A percentile compares a stretch with the other conserved stretches of the same genome.
Conservation (phyloP, 35 echinoderm and acorn worm species). For the Apostichopus californicus region DNA sequence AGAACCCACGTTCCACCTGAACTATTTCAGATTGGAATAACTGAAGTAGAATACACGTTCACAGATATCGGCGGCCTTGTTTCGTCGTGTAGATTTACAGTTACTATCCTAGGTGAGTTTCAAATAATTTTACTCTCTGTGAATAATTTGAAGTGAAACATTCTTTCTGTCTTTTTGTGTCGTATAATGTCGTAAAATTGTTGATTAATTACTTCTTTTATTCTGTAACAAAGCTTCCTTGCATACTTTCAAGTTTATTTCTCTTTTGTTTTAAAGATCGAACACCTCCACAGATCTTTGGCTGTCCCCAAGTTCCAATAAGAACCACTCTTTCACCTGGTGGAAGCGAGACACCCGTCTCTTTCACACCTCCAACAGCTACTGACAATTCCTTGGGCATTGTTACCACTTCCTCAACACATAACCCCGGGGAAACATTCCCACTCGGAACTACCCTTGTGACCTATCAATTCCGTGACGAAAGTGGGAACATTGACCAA, state of each 20-base stretch:
- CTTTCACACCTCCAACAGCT: conserved; percentile 5
- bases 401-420: neutral
- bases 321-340: too few relatives aligned
- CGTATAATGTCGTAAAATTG: too few relatives aligned
- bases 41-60: neutral
- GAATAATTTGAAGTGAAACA: too few relatives aligned
- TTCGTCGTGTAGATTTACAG: neutral
- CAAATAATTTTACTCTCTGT: too few relatives aligned
- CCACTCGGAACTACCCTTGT: neutral
- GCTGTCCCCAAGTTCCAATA: neutral
- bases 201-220: too few relatives aligned
- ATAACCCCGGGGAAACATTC: conserved; percentile 31
- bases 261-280: neutral
- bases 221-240: neutral
- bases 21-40: conserved; percentile 15
- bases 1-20: conserved; percentile 6
- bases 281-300: neutral
- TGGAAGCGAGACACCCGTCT: neutral
- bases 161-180: too few relatives aligned
- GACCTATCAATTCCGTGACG: conserved; percentile 4
- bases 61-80: conserved; percentile 12
- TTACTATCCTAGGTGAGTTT: conserved; percentile 1
- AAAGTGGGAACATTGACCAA: conserved; percentile 10
- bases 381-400: conserved; percentile 14
- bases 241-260: neutral